Percentiles rank a stretch among this genome's conserved stretches.
Conservation (phyloP, 53 echinoderm and acorn worm genomes). For the Pentamera pediparva region DNA sequence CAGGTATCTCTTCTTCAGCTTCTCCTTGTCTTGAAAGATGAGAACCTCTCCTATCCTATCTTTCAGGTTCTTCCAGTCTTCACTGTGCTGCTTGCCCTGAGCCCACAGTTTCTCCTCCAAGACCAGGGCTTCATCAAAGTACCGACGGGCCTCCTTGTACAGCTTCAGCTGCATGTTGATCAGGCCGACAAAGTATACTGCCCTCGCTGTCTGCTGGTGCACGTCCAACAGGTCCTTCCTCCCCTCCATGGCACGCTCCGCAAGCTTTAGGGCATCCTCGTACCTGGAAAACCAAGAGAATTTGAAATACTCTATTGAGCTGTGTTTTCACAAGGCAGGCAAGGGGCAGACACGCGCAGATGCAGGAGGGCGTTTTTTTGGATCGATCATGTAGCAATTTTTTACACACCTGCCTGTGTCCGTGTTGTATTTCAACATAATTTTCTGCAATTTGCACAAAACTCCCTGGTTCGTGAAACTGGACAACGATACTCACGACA, state of each 20-base stretch:
- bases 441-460: no score
- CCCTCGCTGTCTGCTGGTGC: slow-evolving; percentile 78
- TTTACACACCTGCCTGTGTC: no score
- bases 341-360: no score
- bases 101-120: slow-evolving; percentile 73
- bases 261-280: slow-evolving; percentile 61
- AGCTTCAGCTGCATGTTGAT: slow-evolving; percentile 57
- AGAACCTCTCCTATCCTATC: slow-evolving; percentile 37
- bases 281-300: slow-evolving; percentile 32
- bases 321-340: no score
- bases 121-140: slow-evolving; percentile 64
- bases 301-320: background rate
- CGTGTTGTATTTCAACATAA: no score
- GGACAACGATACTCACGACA: no score
- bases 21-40: slow-evolving; percentile 42
- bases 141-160: slow-evolving; percentile 48
- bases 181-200: slow-evolving; percentile 82
- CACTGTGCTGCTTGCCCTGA: slow-evolving; percentile 58
- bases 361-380: no score
- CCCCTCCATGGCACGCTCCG: slow-evolving; percentile 46
- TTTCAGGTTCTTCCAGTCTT: slow-evolving; percentile 67
- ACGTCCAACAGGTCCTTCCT: slow-evolving; percentile 47
- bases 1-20: slow-evolving; percentile 32
- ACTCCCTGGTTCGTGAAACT: no score
- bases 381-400: no score